phyloP scores from a whole-genome alignment of 2,113 vertebrate genomes.

The Silurus asotus region DNA sequence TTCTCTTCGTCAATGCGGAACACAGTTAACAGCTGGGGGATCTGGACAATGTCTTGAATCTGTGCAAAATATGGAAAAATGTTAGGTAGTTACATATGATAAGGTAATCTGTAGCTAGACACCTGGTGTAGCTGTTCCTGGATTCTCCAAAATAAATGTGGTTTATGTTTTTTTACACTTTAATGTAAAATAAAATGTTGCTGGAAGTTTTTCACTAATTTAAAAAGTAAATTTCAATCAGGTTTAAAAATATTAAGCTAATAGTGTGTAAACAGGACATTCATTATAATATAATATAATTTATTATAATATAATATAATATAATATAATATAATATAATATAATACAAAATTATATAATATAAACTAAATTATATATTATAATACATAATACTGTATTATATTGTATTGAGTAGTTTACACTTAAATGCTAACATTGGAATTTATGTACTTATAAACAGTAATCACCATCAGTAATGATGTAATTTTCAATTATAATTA shows the following conservation, averaged over 20 bases:
- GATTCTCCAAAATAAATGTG: not conserved
- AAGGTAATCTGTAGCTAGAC: not conserved
- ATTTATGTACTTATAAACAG: not conserved
- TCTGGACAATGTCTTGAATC: conserved; percentile 93
- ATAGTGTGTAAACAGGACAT: not conserved
- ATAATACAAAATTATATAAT: not conserved
- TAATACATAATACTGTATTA: no score
- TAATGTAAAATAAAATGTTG: not conserved
- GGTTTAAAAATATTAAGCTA: not conserved
- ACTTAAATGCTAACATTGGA: not conserved
- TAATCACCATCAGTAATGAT: not conserved
- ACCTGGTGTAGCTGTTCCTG: not conserved
- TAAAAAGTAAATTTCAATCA: not conserved
- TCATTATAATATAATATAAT: not conserved
- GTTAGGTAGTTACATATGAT: not conserved
- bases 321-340: no score
- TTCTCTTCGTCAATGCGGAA: conserved; percentile 82
- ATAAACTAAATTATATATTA: not conserved
- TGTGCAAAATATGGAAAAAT: conserved; percentile 55
- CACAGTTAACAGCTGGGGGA: conserved; percentile 82
- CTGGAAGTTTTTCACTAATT: not conserved
- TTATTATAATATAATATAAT: not conserved
- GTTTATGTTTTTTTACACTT: not conserved
- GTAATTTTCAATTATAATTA: not conserved
- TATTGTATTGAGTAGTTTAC: not conserved